Percentiles rank a stretch among this genome's conserved stretches.
Conservation (phyloP, 2,797 vertebrate genomes). For the Clarias pachynema region DNA sequence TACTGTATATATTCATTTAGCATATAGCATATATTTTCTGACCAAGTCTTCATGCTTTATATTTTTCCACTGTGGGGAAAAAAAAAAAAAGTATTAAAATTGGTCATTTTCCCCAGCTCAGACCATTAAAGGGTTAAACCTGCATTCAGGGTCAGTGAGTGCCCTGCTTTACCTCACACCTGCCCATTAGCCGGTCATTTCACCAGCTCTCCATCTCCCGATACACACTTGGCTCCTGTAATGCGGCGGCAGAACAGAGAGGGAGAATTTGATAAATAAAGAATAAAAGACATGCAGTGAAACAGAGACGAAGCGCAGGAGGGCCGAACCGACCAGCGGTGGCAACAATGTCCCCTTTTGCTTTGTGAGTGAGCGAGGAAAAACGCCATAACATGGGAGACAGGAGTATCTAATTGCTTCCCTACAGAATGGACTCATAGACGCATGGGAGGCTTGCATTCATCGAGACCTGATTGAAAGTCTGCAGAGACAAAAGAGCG, state of each 20-base stretch:
- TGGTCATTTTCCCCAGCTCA: neutral
- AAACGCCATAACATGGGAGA: constrained; percentile 48
- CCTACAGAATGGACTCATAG: constrained; percentile 52
- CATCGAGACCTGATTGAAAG: constrained; percentile 69
- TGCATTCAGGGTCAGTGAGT: constrained; percentile 20
- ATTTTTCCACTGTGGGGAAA: neutral
- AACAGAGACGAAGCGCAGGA: constrained; percentile 47
- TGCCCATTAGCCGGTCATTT: constrained; percentile 42
- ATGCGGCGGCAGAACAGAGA: constrained; percentile 42
- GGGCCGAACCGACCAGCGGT: constrained; percentile 47
- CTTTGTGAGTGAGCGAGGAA: constrained; percentile 47
- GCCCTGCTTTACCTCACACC: constrained; percentile 41
- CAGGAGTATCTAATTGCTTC: constrained; percentile 61
- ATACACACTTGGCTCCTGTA: constrained; percentile 47
- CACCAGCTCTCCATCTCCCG: constrained; percentile 46
- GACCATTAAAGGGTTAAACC: neutral
- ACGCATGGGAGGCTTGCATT: constrained; percentile 62
- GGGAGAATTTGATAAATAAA: constrained; percentile 43
- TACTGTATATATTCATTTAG: neutral
- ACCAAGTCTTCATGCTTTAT: neutral
- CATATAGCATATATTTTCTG: neutral
- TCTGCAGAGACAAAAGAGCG: constrained; percentile 69
- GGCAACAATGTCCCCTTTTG: constrained; percentile 44
- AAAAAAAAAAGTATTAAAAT: neutral
- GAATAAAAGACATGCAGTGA: constrained; percentile 43